Evolutionary conservation across 2,113 vertebrate species (phyloP).

Genomic region (Machaerirhynchus nigripectus): DNA sequence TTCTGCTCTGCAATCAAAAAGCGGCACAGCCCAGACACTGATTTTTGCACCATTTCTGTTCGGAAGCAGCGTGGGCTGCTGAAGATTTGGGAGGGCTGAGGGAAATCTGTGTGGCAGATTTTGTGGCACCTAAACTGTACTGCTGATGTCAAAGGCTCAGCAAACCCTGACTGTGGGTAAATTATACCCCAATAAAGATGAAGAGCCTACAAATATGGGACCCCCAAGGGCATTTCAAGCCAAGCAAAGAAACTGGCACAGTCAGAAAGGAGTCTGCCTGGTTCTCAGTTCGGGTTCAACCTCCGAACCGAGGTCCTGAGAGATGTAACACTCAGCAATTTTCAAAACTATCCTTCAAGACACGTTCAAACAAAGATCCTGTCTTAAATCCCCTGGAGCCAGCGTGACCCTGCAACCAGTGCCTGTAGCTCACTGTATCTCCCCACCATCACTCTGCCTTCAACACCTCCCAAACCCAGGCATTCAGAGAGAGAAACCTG

Average conservation of each 20-base stretch:
- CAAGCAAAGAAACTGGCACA: background rate
- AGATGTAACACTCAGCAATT: background rate
- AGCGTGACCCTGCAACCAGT: background rate
- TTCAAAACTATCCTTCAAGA: background rate
- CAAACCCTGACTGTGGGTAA: accelerated
- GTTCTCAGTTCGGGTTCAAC: background rate
- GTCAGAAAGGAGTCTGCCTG: background rate
- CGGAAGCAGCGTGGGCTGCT: accelerated
- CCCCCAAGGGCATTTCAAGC: background rate
- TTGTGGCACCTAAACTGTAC: background rate
- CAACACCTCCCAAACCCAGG: background rate
- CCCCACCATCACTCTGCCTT: background rate
- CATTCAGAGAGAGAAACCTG: background rate
- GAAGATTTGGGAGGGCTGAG: background rate
- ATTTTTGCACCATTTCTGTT: background rate
- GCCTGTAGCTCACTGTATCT: background rate
- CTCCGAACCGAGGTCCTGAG: background rate
- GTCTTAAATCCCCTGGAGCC: background rate
- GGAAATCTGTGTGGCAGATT: no score
- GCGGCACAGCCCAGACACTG: accelerated
- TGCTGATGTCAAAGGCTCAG: background rate
- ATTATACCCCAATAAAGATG: background rate
- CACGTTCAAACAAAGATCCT: background rate
- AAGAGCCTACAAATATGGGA: background rate
- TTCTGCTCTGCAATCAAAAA: background rate